phyloP scores from a whole-genome alignment of 2,888 invertebrate species.

The Sipha maydis region DNA sequence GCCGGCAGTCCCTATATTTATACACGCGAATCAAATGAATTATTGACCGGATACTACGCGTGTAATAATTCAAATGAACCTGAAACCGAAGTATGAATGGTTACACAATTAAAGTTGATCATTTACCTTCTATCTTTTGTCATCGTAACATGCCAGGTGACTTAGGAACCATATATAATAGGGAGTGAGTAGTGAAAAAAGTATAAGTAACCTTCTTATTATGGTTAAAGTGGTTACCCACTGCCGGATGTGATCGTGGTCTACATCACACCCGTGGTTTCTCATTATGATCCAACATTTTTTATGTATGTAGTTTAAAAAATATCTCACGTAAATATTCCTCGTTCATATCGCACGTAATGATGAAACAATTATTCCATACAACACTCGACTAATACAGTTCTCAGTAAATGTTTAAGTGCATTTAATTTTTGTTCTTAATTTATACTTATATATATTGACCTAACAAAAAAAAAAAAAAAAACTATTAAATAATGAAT shows the following conservation, averaged over 20 bases:
- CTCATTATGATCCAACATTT: not conserved
- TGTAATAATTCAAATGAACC: slow-evolving; percentile 8
- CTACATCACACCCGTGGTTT: slow-evolving; percentile 1
- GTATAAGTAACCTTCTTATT: slow-evolving; percentile 13
- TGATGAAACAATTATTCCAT: not conserved
- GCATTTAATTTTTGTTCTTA: no score
- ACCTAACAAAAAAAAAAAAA: no score
- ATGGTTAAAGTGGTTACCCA: slow-evolving; percentile 11
- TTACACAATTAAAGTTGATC: slow-evolving; percentile 35
- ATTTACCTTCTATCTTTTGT: slow-evolving; percentile 17
- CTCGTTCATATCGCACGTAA: not conserved
- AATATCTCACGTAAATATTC: not conserved
- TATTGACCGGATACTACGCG: slow-evolving; percentile 44
- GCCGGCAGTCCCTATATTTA: not conserved
- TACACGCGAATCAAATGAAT: slow-evolving; percentile 41
- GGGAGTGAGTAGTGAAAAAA: slow-evolving; percentile 19
- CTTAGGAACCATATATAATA: not conserved
- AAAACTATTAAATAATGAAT: not conserved
- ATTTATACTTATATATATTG: no score
- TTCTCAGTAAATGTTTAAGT: no score
- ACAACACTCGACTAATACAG: no score
- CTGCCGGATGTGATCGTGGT: slow-evolving; percentile 48
- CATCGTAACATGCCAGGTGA: slow-evolving; percentile 35
- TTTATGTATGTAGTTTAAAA: not conserved
- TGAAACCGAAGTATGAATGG: not conserved